These are phyloP conservation scores for Fundulus diaphanus DNA, from an alignment of 2,797 vertebrate genomes.

Conservation along the genomic window DNA sequence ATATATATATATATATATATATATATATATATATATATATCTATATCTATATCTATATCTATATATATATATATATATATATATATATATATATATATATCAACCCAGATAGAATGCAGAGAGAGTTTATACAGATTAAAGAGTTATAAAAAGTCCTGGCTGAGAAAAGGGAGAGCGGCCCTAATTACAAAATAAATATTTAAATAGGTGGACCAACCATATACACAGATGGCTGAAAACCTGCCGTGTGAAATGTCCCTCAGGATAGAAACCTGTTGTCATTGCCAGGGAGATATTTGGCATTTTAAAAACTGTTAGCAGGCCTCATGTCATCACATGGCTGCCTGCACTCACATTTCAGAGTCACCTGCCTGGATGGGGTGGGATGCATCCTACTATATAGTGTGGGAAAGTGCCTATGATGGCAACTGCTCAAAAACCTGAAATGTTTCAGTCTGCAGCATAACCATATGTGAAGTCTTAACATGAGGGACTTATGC, in stretches of 20 bases:
- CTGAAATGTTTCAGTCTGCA: neutral
- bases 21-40: too few relatives aligned
- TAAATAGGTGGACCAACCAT: slow-evolving; percentile 46
- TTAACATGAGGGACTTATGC: neutral
- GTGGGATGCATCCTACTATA: slow-evolving; percentile 5
- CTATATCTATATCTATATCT: too few relatives aligned
- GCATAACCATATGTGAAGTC: slow-evolving; percentile 8
- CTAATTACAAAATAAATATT: slow-evolving; percentile 71
- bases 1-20: too few relatives aligned
- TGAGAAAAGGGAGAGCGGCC: slow-evolving; percentile 32
- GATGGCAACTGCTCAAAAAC: neutral
- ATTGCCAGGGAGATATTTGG: slow-evolving; percentile 72
- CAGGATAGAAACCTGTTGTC: slow-evolving; percentile 58
- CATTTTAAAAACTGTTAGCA: slow-evolving; percentile 63
- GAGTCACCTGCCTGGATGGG: slow-evolving; percentile 8
- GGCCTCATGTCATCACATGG: slow-evolving; percentile 62
- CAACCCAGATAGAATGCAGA: slow-evolving; percentile 10
- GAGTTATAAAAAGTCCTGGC: slow-evolving; percentile 28
- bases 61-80: too few relatives aligned
- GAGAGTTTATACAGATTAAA: slow-evolving; percentile 27
- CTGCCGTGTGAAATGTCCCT: slow-evolving; percentile 74
- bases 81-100: too few relatives aligned
- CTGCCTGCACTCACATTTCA: slow-evolving; percentile 40
- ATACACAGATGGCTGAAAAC: slow-evolving; percentile 73
- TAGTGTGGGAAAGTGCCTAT: neutral